These are phyloP conservation scores for Myripristis jacobus DNA, from an alignment of 2,797 vertebrate species.

Conservation along the genomic window DNA sequence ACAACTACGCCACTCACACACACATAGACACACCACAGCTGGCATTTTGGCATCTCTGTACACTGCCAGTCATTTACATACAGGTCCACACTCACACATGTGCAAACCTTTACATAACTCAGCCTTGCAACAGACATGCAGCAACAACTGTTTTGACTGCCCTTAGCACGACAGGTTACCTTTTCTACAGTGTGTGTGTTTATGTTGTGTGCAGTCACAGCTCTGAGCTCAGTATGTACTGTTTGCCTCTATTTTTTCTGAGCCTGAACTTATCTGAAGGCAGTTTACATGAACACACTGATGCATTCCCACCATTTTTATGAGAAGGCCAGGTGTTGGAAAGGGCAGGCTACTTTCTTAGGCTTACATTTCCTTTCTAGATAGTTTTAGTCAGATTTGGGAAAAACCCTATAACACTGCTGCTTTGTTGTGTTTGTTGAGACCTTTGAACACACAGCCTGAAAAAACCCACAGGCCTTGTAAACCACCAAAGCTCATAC, in stretches of 20 bases:
- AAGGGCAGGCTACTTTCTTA: not conserved
- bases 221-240: slow-evolving; percentile 27
- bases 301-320: slow-evolving; percentile 23
- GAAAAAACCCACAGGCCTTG: slow-evolving; percentile 1
- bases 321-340: not conserved
- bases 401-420: slow-evolving; percentile 7
- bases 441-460: slow-evolving; percentile 5
- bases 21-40: not conserved
- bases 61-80: not conserved
- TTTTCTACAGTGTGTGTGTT: slow-evolving; percentile 37
- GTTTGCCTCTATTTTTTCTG: slow-evolving; percentile 60
- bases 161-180: slow-evolving; percentile 28
- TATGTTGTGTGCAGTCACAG: slow-evolving; percentile 27
- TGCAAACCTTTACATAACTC: slow-evolving; percentile 1
- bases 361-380: slow-evolving; percentile 39
- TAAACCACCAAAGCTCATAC: not conserved
- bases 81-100: slow-evolving; percentile 4
- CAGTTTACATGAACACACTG: slow-evolving; percentile 36
- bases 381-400: slow-evolving; percentile 11
- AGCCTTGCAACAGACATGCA: not conserved
- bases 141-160: not conserved
- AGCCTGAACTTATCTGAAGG: slow-evolving; percentile 41
- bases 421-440: slow-evolving; percentile 13
- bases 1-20: not conserved
- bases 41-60: not conserved